A percentile compares a stretch with the other conserved stretches of the same genome.
phyloP scores from a whole-genome alignment of 2,888 invertebrate species.

The Cosmorhoe ocellata region DNA sequence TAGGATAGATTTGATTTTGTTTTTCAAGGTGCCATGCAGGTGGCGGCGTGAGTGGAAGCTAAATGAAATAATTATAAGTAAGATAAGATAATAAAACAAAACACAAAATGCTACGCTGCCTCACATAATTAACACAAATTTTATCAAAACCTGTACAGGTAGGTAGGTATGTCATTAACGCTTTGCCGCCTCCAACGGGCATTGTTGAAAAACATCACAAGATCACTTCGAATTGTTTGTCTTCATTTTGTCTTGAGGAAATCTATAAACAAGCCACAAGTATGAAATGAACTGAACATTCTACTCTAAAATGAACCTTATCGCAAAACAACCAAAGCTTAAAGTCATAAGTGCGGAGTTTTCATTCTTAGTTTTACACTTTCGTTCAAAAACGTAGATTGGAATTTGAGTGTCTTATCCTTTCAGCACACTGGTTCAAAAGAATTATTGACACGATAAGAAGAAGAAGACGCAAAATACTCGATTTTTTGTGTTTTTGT shows the following conservation, averaged over 20 bases:
- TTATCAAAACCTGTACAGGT: neutral
- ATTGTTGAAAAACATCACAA: conserved; percentile 49
- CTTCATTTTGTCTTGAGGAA: conserved; percentile 60
- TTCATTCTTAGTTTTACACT: conserved; percentile 1
- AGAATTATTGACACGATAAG: too few relatives aligned
- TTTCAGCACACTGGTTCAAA: too few relatives aligned
- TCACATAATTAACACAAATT: neutral
- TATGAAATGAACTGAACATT: conserved; percentile 4
- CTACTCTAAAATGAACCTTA: conserved; percentile 19
- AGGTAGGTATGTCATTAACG: neutral
- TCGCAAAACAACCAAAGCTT: conserved; percentile 2
- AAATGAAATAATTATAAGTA: too few relatives aligned
- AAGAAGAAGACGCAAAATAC: too few relatives aligned
- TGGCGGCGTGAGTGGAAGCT: too few relatives aligned
- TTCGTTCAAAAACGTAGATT: conserved; percentile 9
- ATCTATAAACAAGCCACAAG: conserved; percentile 61
- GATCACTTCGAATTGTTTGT: conserved; percentile 50
- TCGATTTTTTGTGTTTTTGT: too few relatives aligned
- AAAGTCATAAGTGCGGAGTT: neutral
- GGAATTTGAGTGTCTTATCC: conserved; percentile 6
- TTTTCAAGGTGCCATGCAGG: too few relatives aligned
- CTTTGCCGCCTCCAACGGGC: conserved; percentile 9
- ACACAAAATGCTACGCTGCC: neutral
- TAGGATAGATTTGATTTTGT: too few relatives aligned
- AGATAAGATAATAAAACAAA: too few relatives aligned